These are phyloP conservation scores for Tringa solitaria DNA, from an alignment of 2,113 vertebrate genomes.

Conservation along the genomic window DNA sequence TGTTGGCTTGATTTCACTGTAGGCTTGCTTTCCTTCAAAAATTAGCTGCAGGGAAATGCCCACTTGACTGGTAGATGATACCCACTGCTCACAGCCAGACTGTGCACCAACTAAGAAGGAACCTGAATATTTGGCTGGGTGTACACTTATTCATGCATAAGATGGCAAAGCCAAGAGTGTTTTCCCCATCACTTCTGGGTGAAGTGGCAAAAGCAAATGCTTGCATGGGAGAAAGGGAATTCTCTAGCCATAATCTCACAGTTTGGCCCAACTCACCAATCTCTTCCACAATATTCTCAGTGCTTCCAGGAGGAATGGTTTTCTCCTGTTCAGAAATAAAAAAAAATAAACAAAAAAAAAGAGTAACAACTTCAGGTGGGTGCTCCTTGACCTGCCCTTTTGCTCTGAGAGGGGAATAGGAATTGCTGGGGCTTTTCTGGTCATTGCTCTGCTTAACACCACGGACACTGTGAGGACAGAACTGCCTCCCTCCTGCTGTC, in stretches of 20 bases:
- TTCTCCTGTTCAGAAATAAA: conserved; percentile 52
- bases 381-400: background rate
- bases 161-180: background rate
- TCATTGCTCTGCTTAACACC: background rate
- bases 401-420: background rate
- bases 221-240: background rate
- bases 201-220: background rate
- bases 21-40: background rate
- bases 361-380: background rate
- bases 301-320: conserved; percentile 1
- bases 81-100: background rate
- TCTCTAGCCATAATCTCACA: background rate
- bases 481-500: background rate
- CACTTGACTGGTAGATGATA: background rate
- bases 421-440: background rate
- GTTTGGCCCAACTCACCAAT: conserved; percentile 47
- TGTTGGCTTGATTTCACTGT: background rate
- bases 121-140: background rate
- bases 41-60: background rate
- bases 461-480: background rate
- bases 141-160: background rate
- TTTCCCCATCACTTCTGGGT: background rate
- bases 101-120: background rate
- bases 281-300: conserved; percentile 55
- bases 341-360: background rate